Evolutionary conservation across 2,113 vertebrate species (phyloP), one percentile per base, ranked within the genome.

Genomic region (Pampusana beccarii): DNA sequence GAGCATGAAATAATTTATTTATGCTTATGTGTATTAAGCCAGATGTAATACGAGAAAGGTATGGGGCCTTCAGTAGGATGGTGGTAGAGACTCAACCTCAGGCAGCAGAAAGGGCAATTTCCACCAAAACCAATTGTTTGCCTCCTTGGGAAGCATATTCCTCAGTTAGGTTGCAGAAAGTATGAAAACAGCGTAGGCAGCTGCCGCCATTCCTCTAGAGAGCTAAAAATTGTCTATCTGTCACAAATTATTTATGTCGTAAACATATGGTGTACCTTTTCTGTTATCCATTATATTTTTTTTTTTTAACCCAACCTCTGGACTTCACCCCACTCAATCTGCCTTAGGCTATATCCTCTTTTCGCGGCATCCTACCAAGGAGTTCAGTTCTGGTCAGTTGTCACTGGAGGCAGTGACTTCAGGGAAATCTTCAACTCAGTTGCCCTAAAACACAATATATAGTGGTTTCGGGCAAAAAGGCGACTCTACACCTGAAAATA

Each of bases 91-190:
- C 24, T 50, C 20, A 77, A 10, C 7, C 2, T 40, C 42, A 74
- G 42, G 7, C 6, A 67, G 5, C 6, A 71, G 19, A 80, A 65
- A 25, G 16, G 17, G 1, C 5, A 69, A 13, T 91, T 44, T 83
- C 29, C 15, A 80, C 29, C 6, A 20, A 50, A 91, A 70, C 0
- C 0, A 2, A 12, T 57, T 56, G 26, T 60, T 56, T 84, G 5
- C 5, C 13, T 8, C 40, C 6, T 28, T 51, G 10, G 40, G n/a
- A 64, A 44, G 4, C 10, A 1, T 10, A 46, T 51, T 5, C 2
- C 13, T 73, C 15, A 58, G 14, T 56, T 56, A 64, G 10, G 44
- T 10, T 56, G 9, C 18, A 34, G 18, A 61, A 51, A 29, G 3
- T 29, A 40, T 28, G 38, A 57, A 71, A 85, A 56, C 17, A 53